Evolutionary conservation across 2,888 invertebrate genomes (phyloP), one percentile per base, ranked within the genome.

Genomic region (Aleiodes testaceus): DNA sequence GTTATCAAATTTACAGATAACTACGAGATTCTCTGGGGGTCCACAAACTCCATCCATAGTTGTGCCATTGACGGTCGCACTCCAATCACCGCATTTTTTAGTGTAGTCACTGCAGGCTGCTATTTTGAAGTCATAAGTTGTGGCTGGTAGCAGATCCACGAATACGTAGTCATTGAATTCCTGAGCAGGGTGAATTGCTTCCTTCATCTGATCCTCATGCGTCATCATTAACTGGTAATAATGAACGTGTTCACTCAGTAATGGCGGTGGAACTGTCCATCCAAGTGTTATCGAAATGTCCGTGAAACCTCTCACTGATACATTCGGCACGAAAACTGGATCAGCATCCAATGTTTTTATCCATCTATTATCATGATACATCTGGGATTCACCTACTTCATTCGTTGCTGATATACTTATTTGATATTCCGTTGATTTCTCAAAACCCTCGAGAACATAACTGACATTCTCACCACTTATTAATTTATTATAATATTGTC

Each of bases 21-120:
- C 90, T 5, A 88, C 87, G 0, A 95, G 90, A 82, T 93, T 91
- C 74, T 90, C 90, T 0, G 95, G 95, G 70, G 92, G 91, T 52
- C 93, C 92, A 0, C 95, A 92, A 12, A 91, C 92, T 2, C 96
- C 96, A 85, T 96, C 96, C 88, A 95, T 90, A 0, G 96, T 96
- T 0, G 93, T 93, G 0, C 94, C 96, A 82, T 93, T 93, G 75
- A 94, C 93, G 78, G 91, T 89, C 42, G 91, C 89, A 0, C 96
- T 96, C 93, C 93, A 94, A 11, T 92, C 90, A 0, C 95, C 95
- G 83, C 96, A 97, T 49, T 90, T 88, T 77, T 90, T 90, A 3
- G 93, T 93, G 80, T 92, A 93, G 78, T 95, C 93, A 70, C 93
- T 95, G 82, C 97, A 96, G 0, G 96, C 95, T 36, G 93, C 90